Conservation (phyloP, 2,888 invertebrate species). For the Heliconius hortense region DNA sequence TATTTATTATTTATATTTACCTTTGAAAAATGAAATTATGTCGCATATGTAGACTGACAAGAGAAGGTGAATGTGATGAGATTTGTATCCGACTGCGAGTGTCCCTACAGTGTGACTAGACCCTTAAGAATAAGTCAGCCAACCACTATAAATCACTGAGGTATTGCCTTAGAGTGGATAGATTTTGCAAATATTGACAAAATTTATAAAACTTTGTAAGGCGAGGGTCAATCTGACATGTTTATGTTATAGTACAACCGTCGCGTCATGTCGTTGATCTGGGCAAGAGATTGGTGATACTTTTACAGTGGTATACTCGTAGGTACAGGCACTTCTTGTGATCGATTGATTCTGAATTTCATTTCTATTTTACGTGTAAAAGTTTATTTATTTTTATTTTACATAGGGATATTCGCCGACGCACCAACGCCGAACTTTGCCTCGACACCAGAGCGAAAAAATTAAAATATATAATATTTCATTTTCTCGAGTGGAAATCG, state of each 20-base stretch:
- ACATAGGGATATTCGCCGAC: not conserved
- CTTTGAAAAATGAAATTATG: too few species aligned
- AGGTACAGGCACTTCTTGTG: not conserved
- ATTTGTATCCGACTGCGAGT: too few species aligned
- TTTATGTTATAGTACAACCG: conserved; percentile 30
- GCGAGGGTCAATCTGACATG: conserved; percentile 35
- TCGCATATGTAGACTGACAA: too few species aligned
- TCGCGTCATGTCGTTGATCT: conserved; percentile 26
- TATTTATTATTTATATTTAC: too few species aligned
- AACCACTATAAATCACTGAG: conserved; percentile 39
- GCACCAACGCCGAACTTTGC: too few species aligned
- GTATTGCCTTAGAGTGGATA: conserved; percentile 37
- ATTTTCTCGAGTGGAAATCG: too few species aligned
- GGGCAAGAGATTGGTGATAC: not conserved
- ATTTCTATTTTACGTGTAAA: not conserved
- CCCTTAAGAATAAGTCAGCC: conserved; percentile 21
- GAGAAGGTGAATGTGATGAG: too few species aligned
- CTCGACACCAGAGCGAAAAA: too few species aligned
- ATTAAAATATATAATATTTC: too few species aligned
- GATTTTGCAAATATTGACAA: conserved; percentile 41
- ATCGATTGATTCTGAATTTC: not conserved
- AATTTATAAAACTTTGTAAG: conserved; percentile 37
- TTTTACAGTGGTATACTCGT: not conserved
- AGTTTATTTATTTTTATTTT: not conserved
- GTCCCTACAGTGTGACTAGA: not conserved